Evolutionary conservation across 2,797 vertebrate genomes (phyloP).

Genomic region (Heterohyrax brucei): DNA sequence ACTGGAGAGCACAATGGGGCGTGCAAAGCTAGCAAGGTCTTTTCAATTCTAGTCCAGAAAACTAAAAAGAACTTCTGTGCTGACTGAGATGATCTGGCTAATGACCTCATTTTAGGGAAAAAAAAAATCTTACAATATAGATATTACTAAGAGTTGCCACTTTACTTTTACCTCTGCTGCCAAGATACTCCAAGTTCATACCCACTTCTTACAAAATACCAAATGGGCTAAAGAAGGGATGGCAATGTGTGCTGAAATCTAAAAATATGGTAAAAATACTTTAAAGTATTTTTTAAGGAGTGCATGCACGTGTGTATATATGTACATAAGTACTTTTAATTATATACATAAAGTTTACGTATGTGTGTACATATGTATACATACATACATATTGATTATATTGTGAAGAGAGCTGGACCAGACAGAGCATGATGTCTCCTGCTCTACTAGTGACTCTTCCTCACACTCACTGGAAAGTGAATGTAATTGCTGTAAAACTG

Average conservation of each 20-base stretch:
- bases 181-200: slow-evolving; percentile 22
- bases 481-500: neutral
- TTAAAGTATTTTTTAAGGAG: slow-evolving; percentile 6
- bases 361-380: neutral
- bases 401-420: neutral
- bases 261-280: neutral
- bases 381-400: neutral
- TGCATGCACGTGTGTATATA: neutral
- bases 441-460: neutral
- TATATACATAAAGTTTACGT: no score
- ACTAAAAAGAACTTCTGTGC: neutral
- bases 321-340: no score
- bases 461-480: slow-evolving; percentile 27
- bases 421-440: neutral
- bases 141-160: slow-evolving; percentile 18
- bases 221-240: neutral
- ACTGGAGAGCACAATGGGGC: neutral
- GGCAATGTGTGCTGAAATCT: neutral
- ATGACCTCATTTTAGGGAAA: neutral
- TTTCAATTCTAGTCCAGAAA: neutral
- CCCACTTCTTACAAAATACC: slow-evolving; percentile 31
- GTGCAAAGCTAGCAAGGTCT: neutral
- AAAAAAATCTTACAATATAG: neutral
- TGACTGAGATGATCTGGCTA: neutral
- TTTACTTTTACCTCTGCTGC: slow-evolving; percentile 1